These are phyloP conservation scores for Urocolius indicus DNA, from an alignment of 2,113 vertebrate species.

Conservation along the genomic window DNA sequence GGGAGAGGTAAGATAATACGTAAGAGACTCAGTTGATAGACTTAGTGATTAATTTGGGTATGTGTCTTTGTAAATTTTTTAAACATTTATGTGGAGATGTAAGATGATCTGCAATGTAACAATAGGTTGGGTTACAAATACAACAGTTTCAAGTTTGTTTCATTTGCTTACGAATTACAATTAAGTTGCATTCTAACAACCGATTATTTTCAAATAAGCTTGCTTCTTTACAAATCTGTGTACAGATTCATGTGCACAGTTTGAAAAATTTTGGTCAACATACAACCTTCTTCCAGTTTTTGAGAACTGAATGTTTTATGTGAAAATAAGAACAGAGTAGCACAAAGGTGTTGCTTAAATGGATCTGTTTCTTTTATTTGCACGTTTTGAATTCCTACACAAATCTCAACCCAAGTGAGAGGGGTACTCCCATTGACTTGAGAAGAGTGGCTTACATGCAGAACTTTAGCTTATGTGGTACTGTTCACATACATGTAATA, in stretches of 20 bases:
- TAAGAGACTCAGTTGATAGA: background rate
- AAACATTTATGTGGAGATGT: background rate
- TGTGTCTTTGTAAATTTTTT: background rate
- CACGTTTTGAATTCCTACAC: background rate
- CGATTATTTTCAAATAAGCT: background rate
- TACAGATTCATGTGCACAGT: background rate
- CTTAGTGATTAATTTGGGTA: background rate
- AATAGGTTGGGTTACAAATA: background rate
- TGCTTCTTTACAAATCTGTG: background rate
- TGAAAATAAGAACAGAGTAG: background rate
- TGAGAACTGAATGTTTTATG: background rate
- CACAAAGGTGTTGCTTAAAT: background rate
- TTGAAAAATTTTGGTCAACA: background rate
- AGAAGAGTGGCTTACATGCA: background rate
- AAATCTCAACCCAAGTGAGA: background rate
- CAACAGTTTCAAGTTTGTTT: background rate
- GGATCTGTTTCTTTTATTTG: background rate
- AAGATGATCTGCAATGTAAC: background rate
- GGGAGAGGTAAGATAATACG: constrained; percentile 81
- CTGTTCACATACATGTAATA: background rate
- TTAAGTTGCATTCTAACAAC: background rate
- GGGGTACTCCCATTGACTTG: background rate
- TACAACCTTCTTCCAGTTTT: background rate
- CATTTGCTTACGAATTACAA: background rate
- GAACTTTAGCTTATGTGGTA: background rate